Evolutionary conservation across 2,888 invertebrate species (phyloP).

Genomic region (Andrena hattorfiana): DNA sequence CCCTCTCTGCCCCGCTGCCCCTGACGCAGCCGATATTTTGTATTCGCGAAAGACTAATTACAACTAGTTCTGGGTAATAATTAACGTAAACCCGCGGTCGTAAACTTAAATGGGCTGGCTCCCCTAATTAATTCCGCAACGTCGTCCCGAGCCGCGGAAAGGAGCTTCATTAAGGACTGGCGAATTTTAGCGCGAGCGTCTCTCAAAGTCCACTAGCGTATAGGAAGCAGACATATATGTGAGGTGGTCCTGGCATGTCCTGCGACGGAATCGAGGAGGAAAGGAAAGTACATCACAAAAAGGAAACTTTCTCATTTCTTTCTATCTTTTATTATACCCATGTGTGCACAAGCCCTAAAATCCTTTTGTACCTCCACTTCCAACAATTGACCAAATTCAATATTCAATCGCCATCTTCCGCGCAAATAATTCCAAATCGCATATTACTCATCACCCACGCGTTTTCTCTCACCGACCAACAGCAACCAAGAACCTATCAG

Average conservation of each 20-base stretch:
- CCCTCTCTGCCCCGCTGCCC: background rate
- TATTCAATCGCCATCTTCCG: too few species aligned
- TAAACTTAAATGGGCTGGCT: constrained; percentile 75
- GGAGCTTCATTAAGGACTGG: constrained; percentile 75
- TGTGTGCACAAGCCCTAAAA: too few species aligned
- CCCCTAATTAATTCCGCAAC: constrained; percentile 75
- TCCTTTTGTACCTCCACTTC: too few species aligned
- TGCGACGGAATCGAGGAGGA: background rate
- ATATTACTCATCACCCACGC: too few species aligned
- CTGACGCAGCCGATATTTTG: constrained; percentile 72
- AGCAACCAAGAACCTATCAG: too few species aligned
- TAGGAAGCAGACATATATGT: background rate
- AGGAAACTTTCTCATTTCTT: too few species aligned
- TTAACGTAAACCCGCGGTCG: constrained; percentile 75
- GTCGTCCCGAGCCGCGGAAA: constrained; percentile 70
- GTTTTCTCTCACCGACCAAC: too few species aligned
- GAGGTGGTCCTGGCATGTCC: background rate
- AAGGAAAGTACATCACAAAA: too few species aligned
- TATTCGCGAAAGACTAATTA: constrained; percentile 75
- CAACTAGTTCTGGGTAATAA: constrained; percentile 75
- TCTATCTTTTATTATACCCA: too few species aligned
- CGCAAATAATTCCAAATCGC: too few species aligned
- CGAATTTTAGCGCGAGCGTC: constrained; percentile 67
- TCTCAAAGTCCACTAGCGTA: background rate
- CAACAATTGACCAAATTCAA: too few species aligned